Percentiles rank a stretch among this genome's conserved stretches.
phyloP scores from a whole-genome alignment of 1,140 invertebrate genomes.

The Epicauta chinensis region DNA sequence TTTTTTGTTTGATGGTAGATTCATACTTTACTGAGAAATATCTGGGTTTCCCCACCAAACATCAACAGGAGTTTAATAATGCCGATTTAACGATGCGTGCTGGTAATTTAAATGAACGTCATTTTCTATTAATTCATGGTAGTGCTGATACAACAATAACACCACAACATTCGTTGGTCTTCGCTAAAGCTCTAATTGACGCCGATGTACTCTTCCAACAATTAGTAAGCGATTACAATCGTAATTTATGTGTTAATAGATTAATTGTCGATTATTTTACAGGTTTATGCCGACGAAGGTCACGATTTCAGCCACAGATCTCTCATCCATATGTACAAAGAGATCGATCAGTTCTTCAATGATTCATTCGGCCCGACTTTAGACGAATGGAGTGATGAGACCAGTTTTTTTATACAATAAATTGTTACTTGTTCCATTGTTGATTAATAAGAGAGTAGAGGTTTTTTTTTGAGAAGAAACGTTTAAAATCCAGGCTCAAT shows the following conservation, averaged over 20 bases:
- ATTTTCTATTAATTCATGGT: constrained; percentile 67
- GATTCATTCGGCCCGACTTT: constrained; percentile 69
- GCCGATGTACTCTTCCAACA: constrained; percentile 70
- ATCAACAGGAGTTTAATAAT: constrained; percentile 63
- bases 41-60: constrained; percentile 60
- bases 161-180: constrained; percentile 74
- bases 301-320: constrained; percentile 61
- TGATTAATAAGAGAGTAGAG: neutral
- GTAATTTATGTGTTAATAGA: too few relatives aligned
- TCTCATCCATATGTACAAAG: constrained; percentile 66
- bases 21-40: constrained; percentile 81
- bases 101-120: constrained; percentile 54
- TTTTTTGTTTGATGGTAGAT: constrained; percentile 54
- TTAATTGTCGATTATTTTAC: constrained; percentile 22
- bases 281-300: constrained; percentile 82
- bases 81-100: constrained; percentile 66
- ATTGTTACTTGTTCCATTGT: neutral
- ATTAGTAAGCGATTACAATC: constrained; percentile 53
- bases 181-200: constrained; percentile 68
- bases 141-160: constrained; percentile 77
- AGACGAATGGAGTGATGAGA: constrained; percentile 58
- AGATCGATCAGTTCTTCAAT: constrained; percentile 79
- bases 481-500: too few relatives aligned
- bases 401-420: constrained; percentile 38
- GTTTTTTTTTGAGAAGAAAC: too few relatives aligned